A percentile compares a stretch with the other conserved stretches of the same genome.
phyloP scores from a whole-genome alignment of 2,888 invertebrate species.

The Lochmaea crataegi region DNA sequence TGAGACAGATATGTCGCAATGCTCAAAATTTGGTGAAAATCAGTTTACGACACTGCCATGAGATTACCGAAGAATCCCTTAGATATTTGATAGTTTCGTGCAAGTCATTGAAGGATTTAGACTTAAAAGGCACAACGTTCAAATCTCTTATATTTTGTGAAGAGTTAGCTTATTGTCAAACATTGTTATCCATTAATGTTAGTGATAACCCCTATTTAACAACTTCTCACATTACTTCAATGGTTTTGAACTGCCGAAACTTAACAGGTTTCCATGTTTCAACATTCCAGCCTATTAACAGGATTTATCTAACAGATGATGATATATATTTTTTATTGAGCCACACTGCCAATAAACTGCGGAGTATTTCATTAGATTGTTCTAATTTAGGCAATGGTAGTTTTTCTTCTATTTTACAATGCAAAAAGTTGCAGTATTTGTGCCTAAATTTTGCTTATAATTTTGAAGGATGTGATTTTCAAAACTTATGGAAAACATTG shows the following conservation, averaged over 20 bases:
- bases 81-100: constrained; percentile 39
- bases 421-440: constrained; percentile 39
- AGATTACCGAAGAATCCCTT: constrained; percentile 39
- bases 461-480: constrained; percentile 39
- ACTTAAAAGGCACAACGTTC: constrained; percentile 42
- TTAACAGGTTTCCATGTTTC: constrained; percentile 41
- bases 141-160: constrained; percentile 40
- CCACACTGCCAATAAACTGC: constrained; percentile 34
- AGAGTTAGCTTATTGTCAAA: constrained; percentile 33
- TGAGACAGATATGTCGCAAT: constrained; percentile 44
- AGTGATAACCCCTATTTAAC: constrained; percentile 37
- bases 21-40: constrained; percentile 29
- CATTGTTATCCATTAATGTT: constrained; percentile 35
- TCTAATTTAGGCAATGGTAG: constrained; percentile 38
- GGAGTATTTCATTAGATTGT: constrained; percentile 40
- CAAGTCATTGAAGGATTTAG: constrained; percentile 34
- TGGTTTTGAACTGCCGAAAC: constrained; percentile 38
- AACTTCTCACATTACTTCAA: constrained; percentile 32
- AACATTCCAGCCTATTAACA: constrained; percentile 38
- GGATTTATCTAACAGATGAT: constrained; percentile 30
- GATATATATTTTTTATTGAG: constrained; percentile 39
- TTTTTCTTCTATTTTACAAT: constrained; percentile 35
- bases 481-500: constrained; percentile 40
- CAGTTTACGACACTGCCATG: constrained; percentile 38
- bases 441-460: constrained; percentile 45